These are phyloP conservation scores for Cremastinae sp. DNA, from an alignment of 2,888 invertebrate genomes.

Conservation along the genomic window DNA sequence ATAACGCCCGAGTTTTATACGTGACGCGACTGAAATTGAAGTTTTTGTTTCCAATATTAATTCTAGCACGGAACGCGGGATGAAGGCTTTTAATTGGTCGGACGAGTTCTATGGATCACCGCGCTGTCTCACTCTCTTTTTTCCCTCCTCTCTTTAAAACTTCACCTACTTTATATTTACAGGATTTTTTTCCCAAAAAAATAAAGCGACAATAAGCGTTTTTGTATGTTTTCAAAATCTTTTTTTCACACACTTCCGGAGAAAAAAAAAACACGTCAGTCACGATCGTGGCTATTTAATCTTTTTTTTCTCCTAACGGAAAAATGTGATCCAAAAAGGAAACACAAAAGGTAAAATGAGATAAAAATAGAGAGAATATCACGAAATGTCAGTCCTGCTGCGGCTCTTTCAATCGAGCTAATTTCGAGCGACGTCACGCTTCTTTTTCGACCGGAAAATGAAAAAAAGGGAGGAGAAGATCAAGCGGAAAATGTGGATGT, in stretches of 20 bases:
- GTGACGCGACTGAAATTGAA: slow-evolving; percentile 77
- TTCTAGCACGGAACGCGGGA: slow-evolving; percentile 69
- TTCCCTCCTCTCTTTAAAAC: slow-evolving; percentile 25
- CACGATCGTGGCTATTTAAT: too few relatives aligned
- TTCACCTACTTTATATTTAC: slow-evolving; percentile 6
- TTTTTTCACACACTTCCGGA: too few relatives aligned
- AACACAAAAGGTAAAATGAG: background rate
- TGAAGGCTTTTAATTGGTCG: slow-evolving; percentile 76
- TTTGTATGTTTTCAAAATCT: too few relatives aligned
- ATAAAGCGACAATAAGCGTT: slow-evolving; percentile 16
- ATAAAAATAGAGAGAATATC: slow-evolving; percentile 18
- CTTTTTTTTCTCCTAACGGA: background rate
- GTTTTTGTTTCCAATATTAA: slow-evolving; percentile 78
- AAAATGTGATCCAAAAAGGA: background rate
- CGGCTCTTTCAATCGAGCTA: slow-evolving; percentile 31
- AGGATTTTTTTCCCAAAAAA: slow-evolving; percentile 30
- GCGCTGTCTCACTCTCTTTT: slow-evolving; percentile 49
- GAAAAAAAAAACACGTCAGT: too few relatives aligned
- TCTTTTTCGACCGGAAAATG: slow-evolving; percentile 35
- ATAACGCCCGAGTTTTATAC: slow-evolving; percentile 56
- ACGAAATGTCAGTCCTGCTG: background rate
- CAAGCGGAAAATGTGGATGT: slow-evolving; percentile 29
- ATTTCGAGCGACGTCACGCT: slow-evolving; percentile 43
- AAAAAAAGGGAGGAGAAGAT: slow-evolving; percentile 29
- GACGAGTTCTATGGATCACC: slow-evolving; percentile 65